Conservation (phyloP, 2,113 vertebrate species). For the Egretta garzetta region DNA sequence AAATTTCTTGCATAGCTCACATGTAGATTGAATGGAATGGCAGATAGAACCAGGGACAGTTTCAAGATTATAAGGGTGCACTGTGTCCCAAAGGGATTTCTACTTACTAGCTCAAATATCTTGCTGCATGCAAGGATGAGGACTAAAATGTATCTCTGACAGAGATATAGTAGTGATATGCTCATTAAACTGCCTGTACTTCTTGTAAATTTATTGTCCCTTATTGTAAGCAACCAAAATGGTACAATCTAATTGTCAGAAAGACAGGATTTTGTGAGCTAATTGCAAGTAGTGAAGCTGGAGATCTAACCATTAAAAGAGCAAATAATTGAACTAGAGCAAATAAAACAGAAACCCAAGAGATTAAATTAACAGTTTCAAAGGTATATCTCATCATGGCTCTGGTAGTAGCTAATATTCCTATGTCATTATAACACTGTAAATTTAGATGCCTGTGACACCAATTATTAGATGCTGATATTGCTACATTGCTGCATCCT, state of each 20-base stretch:
- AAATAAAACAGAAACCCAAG: slow-evolving; percentile 10
- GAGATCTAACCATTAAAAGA: background rate
- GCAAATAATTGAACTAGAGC: background rate
- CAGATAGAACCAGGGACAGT: background rate
- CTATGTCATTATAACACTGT: background rate
- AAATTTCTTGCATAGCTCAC: background rate
- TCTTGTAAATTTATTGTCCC: background rate
- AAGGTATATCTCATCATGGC: background rate
- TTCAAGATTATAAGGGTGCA: background rate
- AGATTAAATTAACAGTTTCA: slow-evolving; percentile 20
- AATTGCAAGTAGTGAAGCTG: background rate
- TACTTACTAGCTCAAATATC: background rate
- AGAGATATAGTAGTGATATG: background rate
- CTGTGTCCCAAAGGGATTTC: background rate
- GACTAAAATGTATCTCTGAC: background rate
- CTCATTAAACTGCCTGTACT: background rate
- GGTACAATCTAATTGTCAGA: background rate
- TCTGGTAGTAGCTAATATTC: background rate
- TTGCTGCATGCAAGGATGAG: background rate
- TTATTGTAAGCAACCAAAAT: background rate
- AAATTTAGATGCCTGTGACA: background rate
- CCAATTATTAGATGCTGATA: background rate
- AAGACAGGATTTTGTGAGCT: background rate
- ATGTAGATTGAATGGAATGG: background rate
- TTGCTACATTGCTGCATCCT: background rate